Percentiles rank a stretch among this genome's conserved stretches.
phyloP scores from a whole-genome alignment of 2,888 invertebrate genomes.

The Notodromas monacha region DNA sequence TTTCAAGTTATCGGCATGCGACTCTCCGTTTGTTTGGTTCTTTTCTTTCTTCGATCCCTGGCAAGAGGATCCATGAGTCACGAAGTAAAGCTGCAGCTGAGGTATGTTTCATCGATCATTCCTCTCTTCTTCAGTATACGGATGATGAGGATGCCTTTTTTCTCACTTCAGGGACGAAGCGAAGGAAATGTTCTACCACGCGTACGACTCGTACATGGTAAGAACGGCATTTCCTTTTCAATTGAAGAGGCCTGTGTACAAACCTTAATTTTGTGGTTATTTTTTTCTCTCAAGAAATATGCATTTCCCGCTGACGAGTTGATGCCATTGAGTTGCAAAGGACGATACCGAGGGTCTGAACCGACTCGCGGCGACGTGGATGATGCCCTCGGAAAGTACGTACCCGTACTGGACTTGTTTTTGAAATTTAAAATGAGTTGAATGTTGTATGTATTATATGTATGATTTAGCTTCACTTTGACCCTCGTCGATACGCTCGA shows the following conservation, averaged over 20 bases:
- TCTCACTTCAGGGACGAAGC: constrained; percentile 39
- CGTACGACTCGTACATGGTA: constrained; percentile 72
- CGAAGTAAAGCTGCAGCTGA: too few species aligned
- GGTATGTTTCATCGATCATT: too few species aligned
- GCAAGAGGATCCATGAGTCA: too few species aligned
- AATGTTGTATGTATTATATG: too few species aligned
- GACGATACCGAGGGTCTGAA: constrained; percentile 57
- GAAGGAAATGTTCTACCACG: constrained; percentile 84
- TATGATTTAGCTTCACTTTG: constrained; percentile 52
- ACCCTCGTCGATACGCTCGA: constrained; percentile 81
- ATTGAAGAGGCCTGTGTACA: background rate
- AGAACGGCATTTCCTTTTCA: constrained; percentile 11
- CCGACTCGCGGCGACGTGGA: constrained; percentile 82
- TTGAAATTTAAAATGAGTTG: constrained; percentile 7
- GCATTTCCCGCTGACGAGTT: constrained; percentile 94
- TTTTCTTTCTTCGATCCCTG: too few species aligned
- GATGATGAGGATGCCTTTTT: too few species aligned
- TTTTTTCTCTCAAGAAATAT: constrained; percentile 25
- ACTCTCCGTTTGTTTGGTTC: too few species aligned
- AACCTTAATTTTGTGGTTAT: too few species aligned
- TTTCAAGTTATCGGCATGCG: too few species aligned
- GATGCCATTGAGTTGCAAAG: constrained; percentile 82
- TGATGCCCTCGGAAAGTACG: constrained; percentile 84
- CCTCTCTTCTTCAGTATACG: too few species aligned
- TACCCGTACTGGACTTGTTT: constrained; percentile 10